Base-by-base conservation (phyloP, 1,140 invertebrate genomes). In the Hirudo medicinalis region DNA sequence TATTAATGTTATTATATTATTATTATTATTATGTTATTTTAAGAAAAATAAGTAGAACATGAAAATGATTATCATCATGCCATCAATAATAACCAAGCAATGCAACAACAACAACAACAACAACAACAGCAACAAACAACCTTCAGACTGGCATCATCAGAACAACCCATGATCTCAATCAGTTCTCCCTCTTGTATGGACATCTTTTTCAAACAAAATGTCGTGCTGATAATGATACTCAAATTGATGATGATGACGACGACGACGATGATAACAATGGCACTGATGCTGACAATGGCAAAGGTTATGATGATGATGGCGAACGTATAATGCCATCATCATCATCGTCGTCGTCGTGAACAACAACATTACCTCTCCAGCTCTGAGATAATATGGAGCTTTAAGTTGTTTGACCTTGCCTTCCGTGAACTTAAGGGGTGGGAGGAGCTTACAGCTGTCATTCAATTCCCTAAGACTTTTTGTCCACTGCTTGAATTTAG, bases 311-410 rank as follows among this genome's bases (percentile, higher is more conserved):
- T 57, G 25, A 57, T 25, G 25, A 5, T 57, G 9, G 20, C 9
- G 20, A n/a, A 9, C 1, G 13, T 63, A 25, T 63, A 49, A 15
- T 49, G 43, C 15, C 57, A 32, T n/a, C 57, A 63, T n/a, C 20
- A 20, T 19, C 20, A n/a, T n/a, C 57, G 17, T 63, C 57, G 17
- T 25, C 22, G 20, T 11, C 57, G 17, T 8, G 4, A 63, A 19
- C 57, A 63, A 13, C 57, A 63, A 5, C 9, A 22, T 20, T 25
- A 63, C 57, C 22, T 63, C 57, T 63, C 29, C 22, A 63, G 22
- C 22, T 32, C 29, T 63, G 57, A 63, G 57, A 63, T 22, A 63
- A 63, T 32, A 63, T 8, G 57, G 57, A 25, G 57, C 57, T 20
- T 32, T 63, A 32, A 63, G 57, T 6, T 22, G 29, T 25, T 22